Percentiles rank a stretch among this genome's conserved stretches.
These are phyloP conservation scores for Hippocampus zosterae DNA, from an alignment of 2,113 vertebrate genomes.

Conservation along the genomic window DNA sequence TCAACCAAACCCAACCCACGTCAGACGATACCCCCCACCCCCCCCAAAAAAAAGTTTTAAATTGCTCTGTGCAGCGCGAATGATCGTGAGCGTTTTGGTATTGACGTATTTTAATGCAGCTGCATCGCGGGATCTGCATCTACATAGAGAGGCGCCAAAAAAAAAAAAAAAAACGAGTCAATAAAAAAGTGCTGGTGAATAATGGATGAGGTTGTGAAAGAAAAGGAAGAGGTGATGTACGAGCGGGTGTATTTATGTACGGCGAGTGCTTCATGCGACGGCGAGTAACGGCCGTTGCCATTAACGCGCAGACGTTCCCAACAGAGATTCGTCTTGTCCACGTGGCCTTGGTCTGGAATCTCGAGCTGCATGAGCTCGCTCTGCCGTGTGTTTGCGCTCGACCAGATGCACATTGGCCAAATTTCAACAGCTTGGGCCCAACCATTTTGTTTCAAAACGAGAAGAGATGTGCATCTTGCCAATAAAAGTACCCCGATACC, in stretches of 20 bases:
- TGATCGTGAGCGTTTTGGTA: constrained; percentile 44
- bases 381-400: neutral
- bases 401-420: neutral
- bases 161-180: constrained; percentile 9
- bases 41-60: constrained; percentile 17
- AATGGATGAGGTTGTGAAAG: constrained; percentile 59
- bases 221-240: constrained; percentile 40
- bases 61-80: constrained; percentile 35
- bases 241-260: constrained; percentile 49
- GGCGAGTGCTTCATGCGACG: constrained; percentile 16
- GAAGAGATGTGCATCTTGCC: too few relatives aligned
- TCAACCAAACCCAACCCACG: constrained; percentile 26
- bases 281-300: constrained; percentile 14
- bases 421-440: neutral
- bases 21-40: neutral
- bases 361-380: neutral
- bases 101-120: constrained; percentile 50
- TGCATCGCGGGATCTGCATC: constrained; percentile 41
- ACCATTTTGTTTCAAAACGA: neutral
- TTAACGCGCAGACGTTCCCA: neutral
- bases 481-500: too few relatives aligned
- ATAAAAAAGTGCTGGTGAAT: constrained; percentile 53
- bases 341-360: neutral
- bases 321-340: neutral
- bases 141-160: constrained; percentile 33